phyloP scores from a whole-genome alignment of 2,888 invertebrate genomes.

The Oxyteleia sp. region DNA sequence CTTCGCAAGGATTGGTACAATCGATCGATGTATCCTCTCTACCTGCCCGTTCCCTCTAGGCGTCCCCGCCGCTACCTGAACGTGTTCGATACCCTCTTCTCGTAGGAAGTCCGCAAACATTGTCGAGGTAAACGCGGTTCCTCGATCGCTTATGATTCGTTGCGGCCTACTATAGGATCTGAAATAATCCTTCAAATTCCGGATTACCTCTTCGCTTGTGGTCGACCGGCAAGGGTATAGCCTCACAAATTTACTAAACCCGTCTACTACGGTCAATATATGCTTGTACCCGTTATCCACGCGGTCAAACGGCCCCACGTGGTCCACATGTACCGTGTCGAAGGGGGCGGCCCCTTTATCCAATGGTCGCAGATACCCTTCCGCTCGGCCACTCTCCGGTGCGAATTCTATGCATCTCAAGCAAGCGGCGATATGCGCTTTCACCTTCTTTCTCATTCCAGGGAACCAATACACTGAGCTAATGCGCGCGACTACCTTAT shows the following conservation, averaged over 20 bases:
- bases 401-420: no score
- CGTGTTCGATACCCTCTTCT: conserved; percentile 76
- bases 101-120: conserved; percentile 80
- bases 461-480: no score
- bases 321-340: no score
- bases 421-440: no score
- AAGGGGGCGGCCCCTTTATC: no score
- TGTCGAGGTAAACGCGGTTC: not conserved
- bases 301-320: no score
- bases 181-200: conserved; percentile 78
- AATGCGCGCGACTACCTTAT: no score
- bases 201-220: conserved; percentile 76
- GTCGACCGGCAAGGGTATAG: no score
- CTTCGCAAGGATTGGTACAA: conserved; percentile 30
- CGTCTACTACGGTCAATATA: conserved; percentile 72
- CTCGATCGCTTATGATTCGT: conserved; percentile 81
- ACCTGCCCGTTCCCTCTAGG: conserved; percentile 83
- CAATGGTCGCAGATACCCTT: no score
- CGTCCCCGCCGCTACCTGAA: conserved; percentile 77
- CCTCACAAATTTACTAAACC: conserved; percentile 35
- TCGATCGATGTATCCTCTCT: conserved; percentile 80
- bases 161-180: conserved; percentile 77
- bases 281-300: no score
- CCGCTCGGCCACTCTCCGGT: not conserved
- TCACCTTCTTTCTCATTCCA: no score